Evolutionary conservation across 1,140 invertebrate species (phyloP).

Genomic region (Trachymyrmex cornetzi): DNA sequence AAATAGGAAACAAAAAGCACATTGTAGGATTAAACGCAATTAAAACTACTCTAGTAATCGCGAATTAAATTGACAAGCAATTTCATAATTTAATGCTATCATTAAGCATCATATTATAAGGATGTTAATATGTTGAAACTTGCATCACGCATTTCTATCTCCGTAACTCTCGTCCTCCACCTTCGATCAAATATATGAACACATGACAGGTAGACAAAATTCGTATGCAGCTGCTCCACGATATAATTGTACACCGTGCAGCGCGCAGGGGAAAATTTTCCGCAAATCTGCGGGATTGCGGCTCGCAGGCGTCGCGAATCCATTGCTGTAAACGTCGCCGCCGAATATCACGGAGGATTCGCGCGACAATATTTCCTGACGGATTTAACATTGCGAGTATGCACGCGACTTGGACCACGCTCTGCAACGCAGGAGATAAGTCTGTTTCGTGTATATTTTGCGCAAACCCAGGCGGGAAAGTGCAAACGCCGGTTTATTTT

Average conservation of each 20-base stretch:
- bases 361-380: slow-evolving; percentile 33
- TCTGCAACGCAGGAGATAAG: slow-evolving; percentile 35
- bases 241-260: not conserved
- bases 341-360: slow-evolving; percentile 35
- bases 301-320: not conserved
- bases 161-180: not conserved
- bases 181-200: not conserved
- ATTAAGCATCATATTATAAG: too few relatives aligned
- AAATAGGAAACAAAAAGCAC: too few relatives aligned
- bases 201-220: slow-evolving; percentile 3
- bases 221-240: not conserved
- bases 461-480: not conserved
- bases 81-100: too few relatives aligned
- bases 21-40: too few relatives aligned
- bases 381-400: slow-evolving; percentile 45
- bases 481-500: slow-evolving; percentile 57
- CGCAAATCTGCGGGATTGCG: slow-evolving; percentile 46
- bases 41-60: too few relatives aligned
- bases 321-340: slow-evolving; percentile 29
- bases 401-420: slow-evolving; percentile 7
- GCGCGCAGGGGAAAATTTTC: slow-evolving; percentile 1
- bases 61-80: too few relatives aligned
- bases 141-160: not conserved
- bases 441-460: slow-evolving; percentile 47
- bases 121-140: not conserved